These are phyloP conservation scores for Tenthredo scrophulariae DNA, from an alignment of 2,888 invertebrate genomes.

Conservation along the genomic window DNA sequence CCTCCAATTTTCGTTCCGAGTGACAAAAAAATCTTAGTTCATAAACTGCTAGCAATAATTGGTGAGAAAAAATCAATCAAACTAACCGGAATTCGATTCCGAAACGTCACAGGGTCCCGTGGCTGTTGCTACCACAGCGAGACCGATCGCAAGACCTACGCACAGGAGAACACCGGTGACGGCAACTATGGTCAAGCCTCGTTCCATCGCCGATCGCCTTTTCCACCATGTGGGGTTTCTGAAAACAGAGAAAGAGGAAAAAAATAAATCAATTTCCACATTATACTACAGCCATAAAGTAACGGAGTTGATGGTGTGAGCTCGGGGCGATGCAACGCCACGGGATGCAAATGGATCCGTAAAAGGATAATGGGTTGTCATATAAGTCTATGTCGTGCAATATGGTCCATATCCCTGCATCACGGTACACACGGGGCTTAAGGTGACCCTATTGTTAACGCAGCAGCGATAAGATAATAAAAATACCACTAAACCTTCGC, in stretches of 20 bases:
- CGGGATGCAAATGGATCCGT: conserved; percentile 47
- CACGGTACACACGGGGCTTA: not conserved
- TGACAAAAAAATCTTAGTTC: not conserved
- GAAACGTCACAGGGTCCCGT: conserved; percentile 63
- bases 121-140: conserved; percentile 72
- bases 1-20: not conserved
- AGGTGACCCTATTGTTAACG: conserved; percentile 1
- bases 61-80: not conserved
- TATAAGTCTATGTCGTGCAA: not conserved
- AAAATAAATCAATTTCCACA: not conserved
- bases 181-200: conserved; percentile 83
- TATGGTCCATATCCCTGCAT: not conserved
- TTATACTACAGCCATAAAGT: not conserved
- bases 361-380: conserved; percentile 33
- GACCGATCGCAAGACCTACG: conserved; percentile 82
- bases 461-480: not conserved
- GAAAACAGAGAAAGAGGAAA: conserved; percentile 56
- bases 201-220: conserved; percentile 86
- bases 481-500: not conserved
- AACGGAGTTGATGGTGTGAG: conserved; percentile 32
- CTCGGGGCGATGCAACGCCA: conserved; percentile 56
- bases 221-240: conserved; percentile 93
- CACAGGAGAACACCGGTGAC: conserved; percentile 83
- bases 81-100: conserved; percentile 65
- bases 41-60: not conserved